Evolutionary conservation across 2,113 vertebrate genomes (phyloP), one percentile per base, ranked within the genome.

Genomic region (Ageneiosus marmoratus): DNA sequence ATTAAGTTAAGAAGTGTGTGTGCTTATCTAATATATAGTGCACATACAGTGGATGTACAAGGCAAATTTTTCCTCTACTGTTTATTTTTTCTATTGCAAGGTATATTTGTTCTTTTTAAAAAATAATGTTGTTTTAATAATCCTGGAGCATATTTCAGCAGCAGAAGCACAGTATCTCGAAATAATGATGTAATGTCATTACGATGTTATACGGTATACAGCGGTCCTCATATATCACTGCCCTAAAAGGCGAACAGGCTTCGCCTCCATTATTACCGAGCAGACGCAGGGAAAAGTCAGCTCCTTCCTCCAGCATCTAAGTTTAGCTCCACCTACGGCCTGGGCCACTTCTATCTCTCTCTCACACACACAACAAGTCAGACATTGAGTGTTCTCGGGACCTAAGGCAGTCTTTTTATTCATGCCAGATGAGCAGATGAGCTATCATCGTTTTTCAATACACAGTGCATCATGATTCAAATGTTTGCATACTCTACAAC

Each of bases 281-380:
- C 81, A 73, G 77, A 79, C 22, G 53, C 53, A 58, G 53, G 41
- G 41, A 79, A 63, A 73, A 81, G 55, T 48, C 56, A 58, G 53
- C 80, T 74, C 55, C 69, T 16, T 58, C 80, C 80, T 46, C 80
- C 70, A 50, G 80, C 70, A 74, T 24, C 80, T 82, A 82, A 50
- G 69, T 82, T 82, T 75, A 58, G 80, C 70, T 60, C 80, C 80
- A 62, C 80, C 80, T 82, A 82, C 80, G 29, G 70, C 58, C 70
- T 82, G 80, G 70, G 41, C 70, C 80, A 77, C 60, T 77, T 83
- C 73, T 62, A 58, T 16, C 44, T 3, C 77, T 48, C 82, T 24
- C 37, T 29, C 74, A 75, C 67, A 63, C 70, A 58, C 67, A 82
- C 34, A 77, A 65, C 32, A 37, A 83, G 72, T 83, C 81, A 83